phyloP scores from a whole-genome alignment of 2,113 vertebrate genomes.

The Nycticryphes semicollaris region DNA sequence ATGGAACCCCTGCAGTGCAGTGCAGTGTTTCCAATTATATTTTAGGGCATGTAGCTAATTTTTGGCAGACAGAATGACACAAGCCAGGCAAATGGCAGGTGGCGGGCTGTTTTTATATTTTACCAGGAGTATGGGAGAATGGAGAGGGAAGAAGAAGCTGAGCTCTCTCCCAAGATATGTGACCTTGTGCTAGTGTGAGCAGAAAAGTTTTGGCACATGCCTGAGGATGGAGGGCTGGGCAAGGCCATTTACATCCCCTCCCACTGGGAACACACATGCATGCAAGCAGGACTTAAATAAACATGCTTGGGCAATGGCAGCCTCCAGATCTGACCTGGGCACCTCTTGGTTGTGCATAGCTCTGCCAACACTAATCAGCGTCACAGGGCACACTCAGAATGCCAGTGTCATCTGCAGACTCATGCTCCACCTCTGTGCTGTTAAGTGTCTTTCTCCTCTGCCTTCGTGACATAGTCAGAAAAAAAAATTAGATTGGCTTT shows the following conservation, averaged over 20 bases:
- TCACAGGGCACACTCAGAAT: fast-evolving
- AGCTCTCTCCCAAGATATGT: conserved; percentile 15
- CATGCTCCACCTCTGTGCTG: not conserved
- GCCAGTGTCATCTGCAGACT: fast-evolving
- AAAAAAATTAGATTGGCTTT: not conserved
- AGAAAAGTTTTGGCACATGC: conserved; percentile 7
- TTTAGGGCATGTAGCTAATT: conserved; percentile 57
- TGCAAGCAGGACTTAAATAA: not conserved
- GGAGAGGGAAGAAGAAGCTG: not conserved
- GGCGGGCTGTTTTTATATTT: conserved; percentile 58
- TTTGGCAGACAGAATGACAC: conserved; percentile 50
- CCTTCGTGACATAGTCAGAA: not conserved
- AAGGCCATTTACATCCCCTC: not conserved
- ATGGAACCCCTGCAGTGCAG: conserved; percentile 37
- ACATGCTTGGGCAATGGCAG: fast-evolving
- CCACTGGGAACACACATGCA: not conserved
- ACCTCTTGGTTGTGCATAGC: not conserved
- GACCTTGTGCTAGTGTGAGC: not conserved
- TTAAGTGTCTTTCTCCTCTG: not conserved
- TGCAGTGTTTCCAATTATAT: conserved; percentile 67
- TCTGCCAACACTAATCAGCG: not conserved
- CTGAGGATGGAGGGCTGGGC: not conserved
- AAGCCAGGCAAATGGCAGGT: conserved; percentile 63
- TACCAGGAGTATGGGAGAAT: conserved; percentile 11
- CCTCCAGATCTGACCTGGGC: not conserved